A percentile compares a stretch with the other conserved stretches of the same genome.
Conservation (phyloP, 1,140 invertebrate species). For the Bombus waltoni region DNA sequence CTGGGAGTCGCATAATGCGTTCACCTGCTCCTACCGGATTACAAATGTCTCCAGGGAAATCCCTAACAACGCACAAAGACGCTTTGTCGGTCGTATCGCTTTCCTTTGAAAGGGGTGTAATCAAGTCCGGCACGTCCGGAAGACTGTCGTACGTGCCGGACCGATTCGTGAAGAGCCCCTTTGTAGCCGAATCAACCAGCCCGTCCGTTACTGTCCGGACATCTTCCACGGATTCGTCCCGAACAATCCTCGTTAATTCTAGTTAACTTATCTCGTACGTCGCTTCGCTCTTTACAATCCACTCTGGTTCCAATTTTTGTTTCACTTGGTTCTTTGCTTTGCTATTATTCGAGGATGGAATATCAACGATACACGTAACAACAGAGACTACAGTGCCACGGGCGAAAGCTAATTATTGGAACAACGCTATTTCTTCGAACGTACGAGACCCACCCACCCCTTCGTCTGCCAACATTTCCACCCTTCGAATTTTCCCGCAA, state of each 20-base stretch:
- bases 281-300: not conserved
- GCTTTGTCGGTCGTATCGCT: conserved; percentile 63
- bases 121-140: conserved; percentile 60
- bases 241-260: not conserved
- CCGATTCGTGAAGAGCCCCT: conserved; percentile 48
- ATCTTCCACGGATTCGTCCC: not conserved
- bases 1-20: not conserved
- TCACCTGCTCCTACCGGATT: conserved; percentile 46
- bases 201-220: not conserved
- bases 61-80: conserved; percentile 31
- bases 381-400: no score
- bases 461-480: not conserved
- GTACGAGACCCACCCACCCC: not conserved
- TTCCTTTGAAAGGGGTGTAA: conserved; percentile 66
- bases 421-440: conserved; percentile 28
- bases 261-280: not conserved
- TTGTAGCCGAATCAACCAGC: conserved; percentile 54
- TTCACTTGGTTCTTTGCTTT: no score
- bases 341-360: not conserved
- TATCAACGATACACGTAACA: not conserved
- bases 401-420: conserved; percentile 9
- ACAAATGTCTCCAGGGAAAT: conserved; percentile 39
- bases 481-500: conserved; percentile 30
- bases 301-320: not conserved
- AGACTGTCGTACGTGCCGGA: conserved; percentile 52